phyloP scores from a whole-genome alignment of 1,140 invertebrate species.

The Scaptodrosophila lebanonensis region DNA sequence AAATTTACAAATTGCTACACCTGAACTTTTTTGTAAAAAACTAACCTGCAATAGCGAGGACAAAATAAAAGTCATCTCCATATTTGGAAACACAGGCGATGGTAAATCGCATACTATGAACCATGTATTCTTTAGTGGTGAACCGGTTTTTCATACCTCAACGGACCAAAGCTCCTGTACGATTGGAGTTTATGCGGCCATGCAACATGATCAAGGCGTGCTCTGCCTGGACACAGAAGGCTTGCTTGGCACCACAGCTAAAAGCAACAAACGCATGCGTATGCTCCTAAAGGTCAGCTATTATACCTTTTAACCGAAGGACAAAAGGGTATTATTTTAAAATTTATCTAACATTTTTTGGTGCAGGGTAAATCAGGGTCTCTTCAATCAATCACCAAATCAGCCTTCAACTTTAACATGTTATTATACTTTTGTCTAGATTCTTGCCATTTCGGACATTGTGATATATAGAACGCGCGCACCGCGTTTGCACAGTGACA shows the following conservation, averaged over 20 bases:
- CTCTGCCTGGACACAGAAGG: slow-evolving; percentile 91
- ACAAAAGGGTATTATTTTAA: too few relatives aligned
- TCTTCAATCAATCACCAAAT: neutral
- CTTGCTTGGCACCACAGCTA: slow-evolving; percentile 79
- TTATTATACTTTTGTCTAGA: slow-evolving; percentile 71
- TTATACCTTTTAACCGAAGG: too few relatives aligned
- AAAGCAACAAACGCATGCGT: slow-evolving; percentile 84
- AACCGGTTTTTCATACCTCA: slow-evolving; percentile 87
- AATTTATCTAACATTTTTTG: too few relatives aligned
- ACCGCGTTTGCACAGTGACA: slow-evolving; percentile 86
- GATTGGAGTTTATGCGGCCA: slow-evolving; percentile 88
- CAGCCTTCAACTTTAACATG: slow-evolving; percentile 71
- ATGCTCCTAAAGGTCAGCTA: slow-evolving; percentile 86
- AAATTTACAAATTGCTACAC: slow-evolving; percentile 78
- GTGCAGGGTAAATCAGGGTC: too few relatives aligned
- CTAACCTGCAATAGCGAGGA: slow-evolving; percentile 77
- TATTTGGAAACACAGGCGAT: slow-evolving; percentile 92
- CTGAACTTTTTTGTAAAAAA: slow-evolving; percentile 79
- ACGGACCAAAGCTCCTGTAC: slow-evolving; percentile 86
- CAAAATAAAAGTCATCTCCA: slow-evolving; percentile 89
- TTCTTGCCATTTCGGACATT: slow-evolving; percentile 88
- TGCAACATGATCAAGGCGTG: slow-evolving; percentile 81
- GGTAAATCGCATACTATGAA: slow-evolving; percentile 91
- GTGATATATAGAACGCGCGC: slow-evolving; percentile 88
- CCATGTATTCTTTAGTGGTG: slow-evolving; percentile 86